These are phyloP conservation scores for Pachypsylla venusta DNA, from an alignment of 1,140 invertebrate genomes.

Conservation along the genomic window DNA sequence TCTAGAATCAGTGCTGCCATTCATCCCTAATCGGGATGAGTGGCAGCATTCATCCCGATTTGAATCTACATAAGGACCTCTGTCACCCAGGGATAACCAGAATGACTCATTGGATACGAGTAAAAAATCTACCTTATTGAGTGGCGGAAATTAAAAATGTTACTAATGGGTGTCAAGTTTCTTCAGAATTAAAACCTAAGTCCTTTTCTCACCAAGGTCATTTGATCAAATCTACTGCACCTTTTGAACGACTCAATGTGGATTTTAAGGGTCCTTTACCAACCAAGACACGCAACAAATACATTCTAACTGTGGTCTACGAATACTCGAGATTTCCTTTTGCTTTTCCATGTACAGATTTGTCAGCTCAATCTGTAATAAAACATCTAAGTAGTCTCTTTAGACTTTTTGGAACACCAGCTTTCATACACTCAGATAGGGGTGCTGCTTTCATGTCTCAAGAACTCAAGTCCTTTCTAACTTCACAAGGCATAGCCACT, in stretches of 20 bases:
- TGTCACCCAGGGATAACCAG: conserved; percentile 25
- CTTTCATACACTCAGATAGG: conserved; percentile 22
- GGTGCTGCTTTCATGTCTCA: conserved; percentile 21
- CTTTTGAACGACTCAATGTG: conserved; percentile 24
- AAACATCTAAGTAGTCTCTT: conserved; percentile 18
- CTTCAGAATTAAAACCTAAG: conserved; percentile 20
- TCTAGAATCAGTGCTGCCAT: conserved; percentile 11
- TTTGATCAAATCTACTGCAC: conserved; percentile 23
- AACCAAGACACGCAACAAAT: conserved; percentile 21
- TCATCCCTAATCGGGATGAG: background rate
- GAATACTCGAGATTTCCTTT: conserved; percentile 28
- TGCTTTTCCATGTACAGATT: conserved; percentile 21
- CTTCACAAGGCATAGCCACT: background rate
- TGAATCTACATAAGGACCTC: conserved; percentile 20
- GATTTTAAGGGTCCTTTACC: conserved; percentile 28
- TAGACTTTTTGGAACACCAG: conserved; percentile 20
- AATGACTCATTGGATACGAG: conserved; percentile 20
- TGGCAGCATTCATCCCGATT: no score
- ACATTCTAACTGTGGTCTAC: conserved; percentile 25
- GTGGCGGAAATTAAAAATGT: conserved; percentile 20
- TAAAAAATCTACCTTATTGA: conserved; percentile 22
- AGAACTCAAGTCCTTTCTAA: conserved; percentile 18
- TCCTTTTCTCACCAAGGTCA: conserved; percentile 14
- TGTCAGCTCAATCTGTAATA: conserved; percentile 22
- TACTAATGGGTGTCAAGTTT: conserved; percentile 15